These are phyloP conservation scores for Poeciliopsis occidentalis DNA, from an alignment of 2,113 vertebrate species.

Conservation along the genomic window DNA sequence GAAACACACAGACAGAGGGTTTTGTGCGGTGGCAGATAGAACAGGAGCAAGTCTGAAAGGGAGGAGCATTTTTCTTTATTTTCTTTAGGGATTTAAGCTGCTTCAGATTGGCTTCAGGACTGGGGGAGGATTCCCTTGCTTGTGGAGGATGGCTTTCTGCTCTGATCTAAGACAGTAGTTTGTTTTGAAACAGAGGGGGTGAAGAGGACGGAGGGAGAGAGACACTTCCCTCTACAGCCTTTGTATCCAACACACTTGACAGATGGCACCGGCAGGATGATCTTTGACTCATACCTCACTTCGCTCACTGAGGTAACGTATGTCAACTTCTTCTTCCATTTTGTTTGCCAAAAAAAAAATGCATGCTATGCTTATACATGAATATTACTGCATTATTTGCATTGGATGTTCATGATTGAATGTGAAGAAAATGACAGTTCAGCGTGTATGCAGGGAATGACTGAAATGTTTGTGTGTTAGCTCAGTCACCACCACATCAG, in stretches of 20 bases:
- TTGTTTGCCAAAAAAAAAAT: constrained; percentile 2
- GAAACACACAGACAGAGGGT: constrained; percentile 18
- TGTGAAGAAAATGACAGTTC: constrained; percentile 28
- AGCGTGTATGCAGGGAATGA: constrained; percentile 42
- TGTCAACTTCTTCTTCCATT: constrained; percentile 21
- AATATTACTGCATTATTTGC: constrained; percentile 48
- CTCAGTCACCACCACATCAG: constrained; percentile 65
- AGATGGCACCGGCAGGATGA: constrained; percentile 74
- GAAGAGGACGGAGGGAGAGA: constrained; percentile 44
- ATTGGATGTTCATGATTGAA: constrained; percentile 49
- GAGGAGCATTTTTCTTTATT: constrained; percentile 44
- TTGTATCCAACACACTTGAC: constrained; percentile 58
- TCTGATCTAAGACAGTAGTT: constrained; percentile 45
- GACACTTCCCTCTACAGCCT: constrained; percentile 50
- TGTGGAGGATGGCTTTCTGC: constrained; percentile 29
- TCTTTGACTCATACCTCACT: constrained; percentile 58
- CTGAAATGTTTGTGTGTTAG: constrained; percentile 17
- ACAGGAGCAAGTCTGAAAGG: constrained; percentile 53
- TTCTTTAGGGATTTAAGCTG: constrained; percentile 51
- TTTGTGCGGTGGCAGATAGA: constrained; percentile 40
- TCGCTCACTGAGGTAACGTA: constrained; percentile 71
- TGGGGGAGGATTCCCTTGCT: constrained; percentile 47
- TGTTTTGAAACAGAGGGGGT: constrained; percentile 45
- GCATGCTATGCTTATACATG: constrained; percentile 37
- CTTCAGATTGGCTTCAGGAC: constrained; percentile 40